These are phyloP conservation scores for Grantiella picta DNA, from an alignment of 2,113 vertebrate species.

Conservation along the genomic window DNA sequence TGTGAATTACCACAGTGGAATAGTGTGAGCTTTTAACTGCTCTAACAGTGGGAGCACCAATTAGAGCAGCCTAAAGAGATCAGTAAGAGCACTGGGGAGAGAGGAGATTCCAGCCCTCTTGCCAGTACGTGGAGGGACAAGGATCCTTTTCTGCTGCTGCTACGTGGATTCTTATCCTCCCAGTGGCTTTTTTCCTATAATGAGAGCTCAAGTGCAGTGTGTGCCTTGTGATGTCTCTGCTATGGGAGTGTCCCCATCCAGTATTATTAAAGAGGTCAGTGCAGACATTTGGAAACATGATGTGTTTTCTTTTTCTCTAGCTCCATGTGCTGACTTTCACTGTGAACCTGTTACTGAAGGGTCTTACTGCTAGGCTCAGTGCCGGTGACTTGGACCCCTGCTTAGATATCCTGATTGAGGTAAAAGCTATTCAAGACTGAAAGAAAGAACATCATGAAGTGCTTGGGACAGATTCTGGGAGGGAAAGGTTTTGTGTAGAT, in stretches of 20 bases:
- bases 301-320: slow-evolving; percentile 63
- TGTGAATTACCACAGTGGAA: background rate
- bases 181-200: background rate
- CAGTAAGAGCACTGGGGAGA: background rate
- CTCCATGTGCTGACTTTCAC: slow-evolving; percentile 95
- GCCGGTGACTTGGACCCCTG: slow-evolving; percentile 89
- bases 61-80: background rate
- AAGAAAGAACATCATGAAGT: background rate
- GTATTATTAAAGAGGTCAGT: background rate
- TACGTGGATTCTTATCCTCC: background rate
- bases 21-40: background rate
- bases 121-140: background rate
- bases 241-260: background rate
- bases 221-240: background rate
- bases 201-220: background rate
- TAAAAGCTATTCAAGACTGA: slow-evolving; percentile 52
- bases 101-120: background rate
- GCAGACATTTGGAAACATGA: background rate
- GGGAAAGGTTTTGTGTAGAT: background rate
- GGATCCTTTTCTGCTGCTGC: background rate
- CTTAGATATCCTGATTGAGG: slow-evolving; percentile 85
- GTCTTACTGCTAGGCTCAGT: slow-evolving; percentile 76
- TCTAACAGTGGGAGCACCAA: background rate
- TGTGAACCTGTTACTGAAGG: slow-evolving; percentile 84
- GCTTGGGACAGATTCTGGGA: background rate